Conservation (phyloP, 2,888 invertebrate genomes). For the Oscheius sp. region DNA sequence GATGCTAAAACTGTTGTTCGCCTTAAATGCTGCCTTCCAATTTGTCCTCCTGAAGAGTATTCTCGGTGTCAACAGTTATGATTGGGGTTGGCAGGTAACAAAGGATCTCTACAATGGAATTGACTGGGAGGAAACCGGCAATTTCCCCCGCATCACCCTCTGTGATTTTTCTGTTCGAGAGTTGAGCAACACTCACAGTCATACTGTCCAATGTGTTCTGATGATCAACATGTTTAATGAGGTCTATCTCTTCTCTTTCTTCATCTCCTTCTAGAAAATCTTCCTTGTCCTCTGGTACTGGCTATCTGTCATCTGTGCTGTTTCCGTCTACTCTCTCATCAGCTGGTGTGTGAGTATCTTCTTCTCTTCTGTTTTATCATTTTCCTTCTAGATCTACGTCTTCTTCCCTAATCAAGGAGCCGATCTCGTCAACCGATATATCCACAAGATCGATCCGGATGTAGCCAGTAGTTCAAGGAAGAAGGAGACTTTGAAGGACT, state of each 20-base stretch:
- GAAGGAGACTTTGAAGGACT: conserved; percentile 43
- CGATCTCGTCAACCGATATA: conserved; percentile 42
- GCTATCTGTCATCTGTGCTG: conserved; percentile 59
- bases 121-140: conserved; percentile 69
- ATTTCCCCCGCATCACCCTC: conserved; percentile 68
- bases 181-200: conserved; percentile 68
- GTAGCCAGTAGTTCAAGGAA: conserved; percentile 38
- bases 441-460: conserved; percentile 56
- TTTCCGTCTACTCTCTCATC: conserved; percentile 1
- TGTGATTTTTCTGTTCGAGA: conserved; percentile 69
- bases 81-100: conserved; percentile 67
- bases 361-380: neutral
- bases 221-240: conserved; percentile 68
- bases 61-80: conserved; percentile 64
- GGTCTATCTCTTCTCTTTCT: neutral
- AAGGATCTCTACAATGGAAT: conserved; percentile 61
- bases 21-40: conserved; percentile 65
- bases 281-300: conserved; percentile 70
- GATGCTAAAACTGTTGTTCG: conserved; percentile 64
- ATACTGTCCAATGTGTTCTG: conserved; percentile 69
- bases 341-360: conserved; percentile 14
- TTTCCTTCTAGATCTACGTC: conserved; percentile 6
- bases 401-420: conserved; percentile 17
- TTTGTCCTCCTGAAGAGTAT: conserved; percentile 64
- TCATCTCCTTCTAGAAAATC: conserved; percentile 46